Conservation (phyloP, 2,797 vertebrate species). For the Acridotheres tristis region DNA sequence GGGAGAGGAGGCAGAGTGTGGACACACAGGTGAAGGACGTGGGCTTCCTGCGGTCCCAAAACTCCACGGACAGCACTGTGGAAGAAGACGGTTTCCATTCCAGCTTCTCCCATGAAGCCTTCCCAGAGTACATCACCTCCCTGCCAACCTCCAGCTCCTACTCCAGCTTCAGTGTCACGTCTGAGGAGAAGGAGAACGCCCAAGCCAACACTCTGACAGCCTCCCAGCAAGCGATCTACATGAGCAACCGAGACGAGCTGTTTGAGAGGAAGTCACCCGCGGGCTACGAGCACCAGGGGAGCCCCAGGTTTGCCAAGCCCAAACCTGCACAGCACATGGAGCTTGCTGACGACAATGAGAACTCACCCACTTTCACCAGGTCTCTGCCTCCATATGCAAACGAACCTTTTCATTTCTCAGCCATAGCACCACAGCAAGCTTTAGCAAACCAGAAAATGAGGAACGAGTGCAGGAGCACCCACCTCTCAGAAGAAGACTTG, state of each 20-base stretch:
- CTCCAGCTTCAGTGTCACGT: constrained; percentile 92
- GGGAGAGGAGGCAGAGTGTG: constrained; percentile 84
- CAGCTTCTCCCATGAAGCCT: constrained; percentile 86
- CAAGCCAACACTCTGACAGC: constrained; percentile 87
- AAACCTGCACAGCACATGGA: constrained; percentile 85
- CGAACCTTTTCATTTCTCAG: constrained; percentile 85
- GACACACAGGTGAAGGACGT: constrained; percentile 82
- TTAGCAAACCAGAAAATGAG: constrained; percentile 81
- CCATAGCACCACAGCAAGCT: constrained; percentile 82
- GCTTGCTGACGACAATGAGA: constrained; percentile 80
- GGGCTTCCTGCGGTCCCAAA: constrained; percentile 83
- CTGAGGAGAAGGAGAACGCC: constrained; percentile 87
- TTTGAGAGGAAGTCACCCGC: constrained; percentile 83
- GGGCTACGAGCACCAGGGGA: constrained; percentile 81
- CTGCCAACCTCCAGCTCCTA: constrained; percentile 90
- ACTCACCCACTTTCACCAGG: constrained; percentile 82
- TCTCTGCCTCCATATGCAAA: constrained; percentile 87
- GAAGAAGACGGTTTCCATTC: constrained; percentile 88
- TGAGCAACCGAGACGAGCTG: constrained; percentile 85
- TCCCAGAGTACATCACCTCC: constrained; percentile 85
- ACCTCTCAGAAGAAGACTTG: constrained; percentile 81
- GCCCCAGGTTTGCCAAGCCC: constrained; percentile 82
- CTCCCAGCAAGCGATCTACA: constrained; percentile 89
- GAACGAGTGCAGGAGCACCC: constrained; percentile 73
- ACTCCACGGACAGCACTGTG: constrained; percentile 87